Evolutionary conservation across 2,888 invertebrate species (phyloP).

Genomic region (Pristionchus exspectatus): DNA sequence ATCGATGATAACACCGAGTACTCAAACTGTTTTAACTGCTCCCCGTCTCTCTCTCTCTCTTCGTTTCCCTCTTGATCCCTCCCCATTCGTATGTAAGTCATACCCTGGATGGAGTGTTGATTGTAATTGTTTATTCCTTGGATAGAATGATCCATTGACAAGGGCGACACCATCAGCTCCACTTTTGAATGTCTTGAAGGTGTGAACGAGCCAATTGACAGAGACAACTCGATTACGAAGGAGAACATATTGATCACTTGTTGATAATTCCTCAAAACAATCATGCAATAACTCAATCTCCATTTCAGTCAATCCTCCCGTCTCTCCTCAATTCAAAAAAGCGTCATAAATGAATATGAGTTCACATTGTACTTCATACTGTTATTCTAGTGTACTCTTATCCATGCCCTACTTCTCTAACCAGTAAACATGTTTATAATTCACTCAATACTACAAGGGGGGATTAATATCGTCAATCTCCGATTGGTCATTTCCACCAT

Average conservation of each 20-base stretch:
- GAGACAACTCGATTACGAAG: conserved; percentile 71
- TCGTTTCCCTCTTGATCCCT: not conserved
- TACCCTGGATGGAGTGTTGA: conserved; percentile 67
- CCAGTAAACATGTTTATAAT: not conserved
- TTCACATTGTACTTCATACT: not conserved
- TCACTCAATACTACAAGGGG: not conserved
- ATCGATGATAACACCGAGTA: not conserved
- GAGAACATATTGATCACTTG: conserved; percentile 67
- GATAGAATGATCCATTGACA: conserved; percentile 72
- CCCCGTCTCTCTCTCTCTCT: not conserved
- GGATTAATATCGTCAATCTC: not conserved
- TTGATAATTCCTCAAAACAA: conserved; percentile 63
- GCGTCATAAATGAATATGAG: not conserved
- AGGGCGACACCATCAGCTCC: conserved; percentile 72
- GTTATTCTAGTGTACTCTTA: not conserved
- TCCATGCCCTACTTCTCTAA: not conserved
- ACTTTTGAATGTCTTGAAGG: conserved; percentile 69
- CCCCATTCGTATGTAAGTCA: not conserved
- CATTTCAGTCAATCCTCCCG: not conserved
- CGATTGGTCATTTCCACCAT: not conserved
- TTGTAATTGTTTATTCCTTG: conserved; percentile 69
- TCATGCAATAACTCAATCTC: not conserved
- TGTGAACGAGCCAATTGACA: conserved; percentile 73
- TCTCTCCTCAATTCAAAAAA: not conserved
- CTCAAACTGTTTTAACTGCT: conserved; percentile 5